Evolutionary conservation across 2,888 invertebrate genomes (phyloP), one percentile per base, ranked within the genome.

Genomic region (Lasioglossum pauxillum): DNA sequence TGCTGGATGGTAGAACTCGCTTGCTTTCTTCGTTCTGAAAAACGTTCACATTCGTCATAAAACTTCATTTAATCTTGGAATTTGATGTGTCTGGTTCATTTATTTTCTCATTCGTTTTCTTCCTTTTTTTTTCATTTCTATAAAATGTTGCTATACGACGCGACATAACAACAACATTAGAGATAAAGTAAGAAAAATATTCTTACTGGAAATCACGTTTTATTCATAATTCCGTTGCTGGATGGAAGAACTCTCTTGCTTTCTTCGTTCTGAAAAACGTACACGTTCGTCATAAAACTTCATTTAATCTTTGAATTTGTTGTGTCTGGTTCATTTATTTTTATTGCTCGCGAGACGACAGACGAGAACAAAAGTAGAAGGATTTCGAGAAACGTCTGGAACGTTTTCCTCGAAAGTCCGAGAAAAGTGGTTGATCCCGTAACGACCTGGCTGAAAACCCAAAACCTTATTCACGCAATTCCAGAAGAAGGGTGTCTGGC

Each of bases 391-490:
- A 76, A 67, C 64, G 44, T 67, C 64, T 46, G 35, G n/a, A 76
- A 76, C 60, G 60, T 78, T 77, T n/a, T 14, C 46, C 19, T 5
- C 35, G 10, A 75, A 83, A 83, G 74, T 60, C 41, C n/a, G 10
- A 53, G 27, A 38, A 82, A 89, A 93, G 90, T 90, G 89, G 92
- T 92, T 94, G 93, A 94, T 94, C 93, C 93, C 91, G 90, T 93
- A 94, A 94, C 91, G 92, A 88, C 85, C 88, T 88, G 92, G 88
- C 89, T 71, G 84, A 82, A 81, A 84, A 83, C 81, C 80, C 74
- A 79, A 41, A 90, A 83, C 73, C 69, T 75, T 73, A 76, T 69
- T 44, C 83, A 69, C 73, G 77, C 78, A 78, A 27, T 82, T 73
- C 35, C 74, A 38, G 71, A 67, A 73, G 77, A 76, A 53, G 85